Conservation (phyloP, 1,140 invertebrate genomes). For the Calliphora vicina region DNA sequence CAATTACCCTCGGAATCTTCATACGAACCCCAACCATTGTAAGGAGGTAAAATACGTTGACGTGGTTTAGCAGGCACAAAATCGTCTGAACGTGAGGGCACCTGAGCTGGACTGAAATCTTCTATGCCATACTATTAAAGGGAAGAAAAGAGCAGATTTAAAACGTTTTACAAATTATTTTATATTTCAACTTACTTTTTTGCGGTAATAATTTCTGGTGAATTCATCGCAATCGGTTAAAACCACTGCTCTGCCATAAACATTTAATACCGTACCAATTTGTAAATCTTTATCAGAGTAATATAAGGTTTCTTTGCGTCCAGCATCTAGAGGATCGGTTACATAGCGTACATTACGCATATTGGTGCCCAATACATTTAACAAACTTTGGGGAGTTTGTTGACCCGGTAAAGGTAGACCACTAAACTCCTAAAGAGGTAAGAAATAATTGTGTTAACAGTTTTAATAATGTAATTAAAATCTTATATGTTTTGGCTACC, state of each 20-base stretch:
- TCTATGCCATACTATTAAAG: constrained; percentile 63
- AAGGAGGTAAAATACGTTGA: constrained; percentile 76
- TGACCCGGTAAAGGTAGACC: constrained; percentile 70
- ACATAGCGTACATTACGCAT: constrained; percentile 70
- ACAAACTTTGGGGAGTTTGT: constrained; percentile 68
- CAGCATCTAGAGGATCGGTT: constrained; percentile 68
- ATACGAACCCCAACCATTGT: constrained; percentile 86
- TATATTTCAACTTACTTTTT: constrained; percentile 56
- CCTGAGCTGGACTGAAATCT: constrained; percentile 70
- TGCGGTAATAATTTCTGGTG: constrained; percentile 86
- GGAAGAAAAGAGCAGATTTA: not conserved
- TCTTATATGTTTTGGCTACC: constrained; percentile 61
- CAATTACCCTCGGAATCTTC: constrained; percentile 90
- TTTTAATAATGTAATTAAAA: no score
- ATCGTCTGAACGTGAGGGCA: constrained; percentile 60
- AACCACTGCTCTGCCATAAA: constrained; percentile 81
- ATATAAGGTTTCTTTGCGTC: constrained; percentile 66
- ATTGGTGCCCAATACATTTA: constrained; percentile 75
- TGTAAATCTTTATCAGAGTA: constrained; percentile 75
- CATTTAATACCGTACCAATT: constrained; percentile 80
- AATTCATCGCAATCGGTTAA: constrained; percentile 86
- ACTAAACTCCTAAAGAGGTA: constrained; percentile 47
- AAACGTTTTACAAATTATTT: not conserved
- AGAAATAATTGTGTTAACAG: not conserved
- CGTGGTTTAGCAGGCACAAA: constrained; percentile 45